Evolutionary conservation across 2,113 vertebrate species (phyloP).

Genomic region (Notiomystis cincta): DNA sequence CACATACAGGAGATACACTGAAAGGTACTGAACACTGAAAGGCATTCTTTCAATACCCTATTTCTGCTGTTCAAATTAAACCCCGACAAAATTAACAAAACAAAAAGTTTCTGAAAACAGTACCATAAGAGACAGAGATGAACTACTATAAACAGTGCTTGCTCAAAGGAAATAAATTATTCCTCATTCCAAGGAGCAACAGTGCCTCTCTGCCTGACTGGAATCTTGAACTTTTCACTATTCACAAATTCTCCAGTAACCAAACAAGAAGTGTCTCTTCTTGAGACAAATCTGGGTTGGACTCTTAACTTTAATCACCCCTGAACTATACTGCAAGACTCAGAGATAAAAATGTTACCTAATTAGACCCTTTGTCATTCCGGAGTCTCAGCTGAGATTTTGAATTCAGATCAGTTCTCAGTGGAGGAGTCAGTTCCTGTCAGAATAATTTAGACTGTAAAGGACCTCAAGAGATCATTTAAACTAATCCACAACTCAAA

Average conservation of each 20-base stretch:
- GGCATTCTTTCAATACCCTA: background rate
- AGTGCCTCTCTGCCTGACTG: background rate
- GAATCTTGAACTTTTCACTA: background rate
- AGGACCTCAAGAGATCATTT: background rate
- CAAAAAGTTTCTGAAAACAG: background rate
- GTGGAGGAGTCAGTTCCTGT: background rate
- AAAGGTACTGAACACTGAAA: background rate
- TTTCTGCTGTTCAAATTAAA: background rate
- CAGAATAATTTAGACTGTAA: background rate
- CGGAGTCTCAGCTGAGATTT: background rate
- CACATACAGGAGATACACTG: background rate
- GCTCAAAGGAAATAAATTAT: background rate
- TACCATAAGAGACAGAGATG: background rate
- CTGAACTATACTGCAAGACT: background rate
- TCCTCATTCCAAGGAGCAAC: background rate
- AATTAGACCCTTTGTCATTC: background rate
- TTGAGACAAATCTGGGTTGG: background rate
- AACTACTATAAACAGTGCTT: background rate
- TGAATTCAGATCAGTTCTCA: background rate
- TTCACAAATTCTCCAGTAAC: background rate
- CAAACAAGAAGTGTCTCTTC: background rate
- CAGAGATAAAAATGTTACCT: background rate
- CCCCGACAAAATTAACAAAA: background rate
- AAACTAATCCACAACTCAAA: background rate
- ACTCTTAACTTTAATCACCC: background rate